Conservation (phyloP, 2,113 vertebrate species). For the Procapra przewalskii region DNA sequence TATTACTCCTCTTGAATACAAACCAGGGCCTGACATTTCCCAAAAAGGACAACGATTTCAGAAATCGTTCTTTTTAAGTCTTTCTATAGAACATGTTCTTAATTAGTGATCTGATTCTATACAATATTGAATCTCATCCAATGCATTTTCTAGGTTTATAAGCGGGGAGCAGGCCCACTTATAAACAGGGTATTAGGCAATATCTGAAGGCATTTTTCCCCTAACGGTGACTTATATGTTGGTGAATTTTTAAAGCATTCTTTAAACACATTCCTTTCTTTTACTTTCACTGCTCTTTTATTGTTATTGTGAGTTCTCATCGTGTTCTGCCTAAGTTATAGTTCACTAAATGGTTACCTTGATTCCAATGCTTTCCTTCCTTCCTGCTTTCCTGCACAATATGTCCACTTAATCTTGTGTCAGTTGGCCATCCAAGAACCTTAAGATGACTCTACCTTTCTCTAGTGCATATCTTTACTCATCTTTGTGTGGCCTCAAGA, state of each 20-base stretch:
- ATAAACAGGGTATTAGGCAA: not conserved
- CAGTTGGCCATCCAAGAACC: not conserved
- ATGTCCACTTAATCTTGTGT: not conserved
- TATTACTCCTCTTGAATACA: conserved; percentile 11
- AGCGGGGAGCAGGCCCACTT: not conserved
- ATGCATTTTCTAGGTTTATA: not conserved
- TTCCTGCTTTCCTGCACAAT: not conserved
- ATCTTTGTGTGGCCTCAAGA: not conserved
- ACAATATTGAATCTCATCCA: not conserved
- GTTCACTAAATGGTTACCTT: not conserved
- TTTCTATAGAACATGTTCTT: conserved; percentile 19
- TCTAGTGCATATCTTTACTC: not conserved
- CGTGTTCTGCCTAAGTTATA: not conserved
- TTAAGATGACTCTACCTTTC: not conserved
- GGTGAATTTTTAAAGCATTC: not conserved
- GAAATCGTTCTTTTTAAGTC: not conserved
- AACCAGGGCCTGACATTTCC: conserved; percentile 33
- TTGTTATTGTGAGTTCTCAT: not conserved
- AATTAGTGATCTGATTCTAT: conserved; percentile 10
- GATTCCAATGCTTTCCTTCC: not conserved
- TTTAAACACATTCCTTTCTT: not conserved
- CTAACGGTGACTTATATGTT: not conserved
- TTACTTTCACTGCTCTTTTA: not conserved
- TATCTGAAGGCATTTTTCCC: not conserved
- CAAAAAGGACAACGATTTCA: not conserved